Percentiles rank a stretch among this genome's conserved stretches.
These are phyloP conservation scores for Buathra laborator DNA, from an alignment of 2,888 invertebrate genomes.

Conservation along the genomic window DNA sequence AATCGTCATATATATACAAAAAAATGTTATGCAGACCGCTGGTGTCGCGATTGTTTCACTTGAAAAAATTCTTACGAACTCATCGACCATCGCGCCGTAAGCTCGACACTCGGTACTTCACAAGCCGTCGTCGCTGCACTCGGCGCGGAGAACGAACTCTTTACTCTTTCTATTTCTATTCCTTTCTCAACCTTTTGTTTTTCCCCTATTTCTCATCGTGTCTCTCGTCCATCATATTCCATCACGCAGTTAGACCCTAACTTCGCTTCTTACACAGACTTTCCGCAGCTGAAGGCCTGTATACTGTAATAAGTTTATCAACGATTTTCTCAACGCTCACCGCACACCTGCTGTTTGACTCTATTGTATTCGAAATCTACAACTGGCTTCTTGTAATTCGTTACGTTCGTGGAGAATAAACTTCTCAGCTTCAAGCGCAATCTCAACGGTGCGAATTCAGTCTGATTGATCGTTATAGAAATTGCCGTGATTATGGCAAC, in stretches of 20 bases:
- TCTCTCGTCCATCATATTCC: constrained; percentile 82
- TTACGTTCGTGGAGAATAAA: constrained; percentile 9
- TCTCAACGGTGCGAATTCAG: not conserved
- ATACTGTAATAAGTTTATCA: constrained; percentile 36
- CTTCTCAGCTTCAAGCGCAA: constrained; percentile 20
- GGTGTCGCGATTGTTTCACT: not conserved
- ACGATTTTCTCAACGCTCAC: constrained; percentile 26
- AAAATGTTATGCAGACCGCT: no score
- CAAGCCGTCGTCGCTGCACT: constrained; percentile 39
- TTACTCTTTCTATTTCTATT: constrained; percentile 47
- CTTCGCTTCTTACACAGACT: constrained; percentile 15
- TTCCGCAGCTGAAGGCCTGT: not conserved
- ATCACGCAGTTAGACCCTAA: constrained; percentile 76
- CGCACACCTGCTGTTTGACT: constrained; percentile 44
- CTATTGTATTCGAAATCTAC: constrained; percentile 44
- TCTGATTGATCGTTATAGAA: constrained; percentile 44
- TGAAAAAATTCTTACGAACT: not conserved
- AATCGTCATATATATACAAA: not conserved
- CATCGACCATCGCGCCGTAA: not conserved
- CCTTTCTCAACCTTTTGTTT: constrained; percentile 63
- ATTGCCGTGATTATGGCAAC: constrained; percentile 2
- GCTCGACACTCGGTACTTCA: constrained; percentile 2
- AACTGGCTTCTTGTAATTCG: constrained; percentile 13
- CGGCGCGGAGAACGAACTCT: constrained; percentile 50
- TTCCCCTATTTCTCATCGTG: constrained; percentile 29